Evolutionary conservation across 2,113 vertebrate species (phyloP).

Genomic region (Gopherus flavomarginatus): DNA sequence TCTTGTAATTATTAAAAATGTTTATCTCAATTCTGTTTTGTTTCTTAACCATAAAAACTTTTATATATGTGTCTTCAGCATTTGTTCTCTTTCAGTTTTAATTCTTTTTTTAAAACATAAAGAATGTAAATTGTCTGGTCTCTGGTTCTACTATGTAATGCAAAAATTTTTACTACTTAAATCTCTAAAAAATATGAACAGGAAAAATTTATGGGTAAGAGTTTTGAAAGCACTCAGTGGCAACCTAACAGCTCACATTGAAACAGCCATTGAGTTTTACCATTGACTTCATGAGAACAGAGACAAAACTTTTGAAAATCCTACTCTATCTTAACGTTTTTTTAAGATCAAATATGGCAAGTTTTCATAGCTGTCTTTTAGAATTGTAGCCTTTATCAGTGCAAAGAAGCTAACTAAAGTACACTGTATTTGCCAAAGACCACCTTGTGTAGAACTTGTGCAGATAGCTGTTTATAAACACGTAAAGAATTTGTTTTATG

Average conservation of each 20-base stretch:
- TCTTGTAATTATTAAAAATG: background rate
- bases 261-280: background rate
- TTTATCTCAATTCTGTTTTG: background rate
- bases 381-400: background rate
- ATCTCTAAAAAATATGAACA: background rate
- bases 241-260: background rate
- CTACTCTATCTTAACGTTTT: background rate
- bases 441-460: background rate
- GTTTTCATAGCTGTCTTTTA: background rate
- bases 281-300: background rate
- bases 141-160: background rate
- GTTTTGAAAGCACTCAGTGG: background rate
- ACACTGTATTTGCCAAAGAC: background rate
- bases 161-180: background rate
- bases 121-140: background rate
- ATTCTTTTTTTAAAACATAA: background rate
- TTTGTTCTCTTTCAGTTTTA: background rate
- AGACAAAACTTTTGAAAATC: background rate
- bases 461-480: background rate
- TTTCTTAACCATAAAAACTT: background rate
- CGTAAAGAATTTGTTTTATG: background rate
- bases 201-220: background rate
- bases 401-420: fast-evolving
- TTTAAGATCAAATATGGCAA: background rate
- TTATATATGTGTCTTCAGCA: background rate